phyloP scores from a whole-genome alignment of 2,113 vertebrate species.

The Gymnocephalus cernua region DNA sequence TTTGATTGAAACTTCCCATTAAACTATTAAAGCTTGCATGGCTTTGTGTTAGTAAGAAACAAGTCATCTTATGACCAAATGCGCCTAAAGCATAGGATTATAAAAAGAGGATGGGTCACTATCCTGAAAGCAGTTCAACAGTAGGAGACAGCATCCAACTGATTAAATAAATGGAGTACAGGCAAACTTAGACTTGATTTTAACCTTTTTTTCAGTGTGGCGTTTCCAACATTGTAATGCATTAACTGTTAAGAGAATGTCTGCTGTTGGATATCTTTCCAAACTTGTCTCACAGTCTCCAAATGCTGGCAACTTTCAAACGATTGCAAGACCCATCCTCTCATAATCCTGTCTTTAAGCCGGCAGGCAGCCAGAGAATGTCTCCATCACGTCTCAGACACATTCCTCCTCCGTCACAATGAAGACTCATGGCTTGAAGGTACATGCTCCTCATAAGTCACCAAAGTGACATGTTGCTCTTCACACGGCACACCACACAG shows the following conservation, averaged over 20 bases:
- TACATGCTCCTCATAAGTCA: slow-evolving; percentile 40
- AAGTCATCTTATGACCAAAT: slow-evolving; percentile 41
- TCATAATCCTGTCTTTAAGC: slow-evolving; percentile 22
- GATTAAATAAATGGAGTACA: not conserved
- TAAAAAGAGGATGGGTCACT: slow-evolving; percentile 37
- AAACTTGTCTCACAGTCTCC: not conserved
- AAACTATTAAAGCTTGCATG: slow-evolving; percentile 30
- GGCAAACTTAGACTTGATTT: slow-evolving; percentile 6
- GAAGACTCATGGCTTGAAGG: slow-evolving; percentile 33
- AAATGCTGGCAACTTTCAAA: slow-evolving; percentile 1
- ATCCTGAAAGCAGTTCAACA: not conserved
- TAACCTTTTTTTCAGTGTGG: not conserved
- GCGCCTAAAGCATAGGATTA: slow-evolving; percentile 28
- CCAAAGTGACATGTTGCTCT: slow-evolving; percentile 29
- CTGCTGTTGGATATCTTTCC: not conserved
- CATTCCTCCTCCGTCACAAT: not conserved
- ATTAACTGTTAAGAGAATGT: not conserved
- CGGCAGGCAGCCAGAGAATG: slow-evolving; percentile 17
- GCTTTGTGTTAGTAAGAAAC: slow-evolving; percentile 43
- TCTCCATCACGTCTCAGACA: slow-evolving; percentile 24
- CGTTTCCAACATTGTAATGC: not conserved
- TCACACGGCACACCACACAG: slow-evolving; percentile 32
- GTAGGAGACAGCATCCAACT: not conserved
- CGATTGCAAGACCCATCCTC: slow-evolving; percentile 5
- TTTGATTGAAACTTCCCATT: slow-evolving; percentile 21